Evolutionary conservation across 2,797 vertebrate species (phyloP), one percentile per base, ranked within the genome.

Genomic region (Poeciliopsis turneri): DNA sequence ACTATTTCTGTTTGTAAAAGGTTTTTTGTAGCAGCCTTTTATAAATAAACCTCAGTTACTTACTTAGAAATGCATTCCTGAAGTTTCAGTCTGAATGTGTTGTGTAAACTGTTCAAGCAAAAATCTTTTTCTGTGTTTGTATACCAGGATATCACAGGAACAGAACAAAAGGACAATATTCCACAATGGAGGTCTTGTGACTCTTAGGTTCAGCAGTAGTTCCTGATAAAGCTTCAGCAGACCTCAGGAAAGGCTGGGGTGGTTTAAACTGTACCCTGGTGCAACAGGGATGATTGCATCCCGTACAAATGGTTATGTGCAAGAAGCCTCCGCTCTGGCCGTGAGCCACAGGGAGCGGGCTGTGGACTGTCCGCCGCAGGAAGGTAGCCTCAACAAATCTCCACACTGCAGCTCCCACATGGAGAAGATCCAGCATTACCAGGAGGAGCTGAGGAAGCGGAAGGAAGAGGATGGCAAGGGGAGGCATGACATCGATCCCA

Each of bases 271-370:
- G 73, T 72, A 39, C 45, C n/a, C 81, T 11, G 72, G 84, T 68
- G 78, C 84, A 78, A 82, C 85, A 87, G 89, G 85, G 94, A 98
- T 98, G 97, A 97, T 98, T 93, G 97, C 96, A 57, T 96, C 96
- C 82, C 96, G 97, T 89, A 97, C 97, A 94, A 98, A 98, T 78
- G 97, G 97, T 85, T 97, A 96, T 89, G 94, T 97, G 82, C 93
- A 96, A 88, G 97, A 98, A 90, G 88, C 84, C 84, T 94, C 97
- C 81, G 95, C 94, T 81, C 90, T 89, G 87, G 79, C 82, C 85
- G 93, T 92, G 86, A 95, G 93, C 86, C 96, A 97, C 88, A 95
- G 96, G 90, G 97, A 99, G 92, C 96, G 97, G 95, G 97, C 97
- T 9, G 96, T 98, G 76, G 97, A 98, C 92, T 97, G 97, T 90